Base-by-base conservation (phyloP, 2,797 vertebrate species). In the Serranus cabrilla region DNA sequence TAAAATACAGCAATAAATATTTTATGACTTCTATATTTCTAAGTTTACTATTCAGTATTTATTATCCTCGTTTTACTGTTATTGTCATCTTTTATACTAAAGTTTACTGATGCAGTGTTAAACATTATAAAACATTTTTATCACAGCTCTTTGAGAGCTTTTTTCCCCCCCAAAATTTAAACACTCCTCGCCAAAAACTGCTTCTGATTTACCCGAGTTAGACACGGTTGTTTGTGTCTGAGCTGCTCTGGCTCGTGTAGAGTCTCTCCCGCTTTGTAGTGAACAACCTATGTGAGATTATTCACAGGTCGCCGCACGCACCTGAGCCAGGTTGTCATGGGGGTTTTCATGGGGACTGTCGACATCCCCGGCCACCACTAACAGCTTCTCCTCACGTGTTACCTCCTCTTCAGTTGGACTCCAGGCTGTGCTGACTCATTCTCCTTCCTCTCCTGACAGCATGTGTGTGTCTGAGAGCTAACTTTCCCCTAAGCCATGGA, bases 261-360 rank as follows among this genome's bases (percentile, higher is more conserved):
- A 37, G 31, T 23, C 31, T 52, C 39, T 60, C 37, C 34, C 39
- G 23, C 31, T 85, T 64, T 72, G 58, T 66, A 50, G 55, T 76
- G 42, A 78, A 39, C 60, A 57, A 57, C 67, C 66, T 62, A 58
- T 72, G 75, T 31, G 57, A 73, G 21, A 74, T 93, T 84, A 86
- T 59, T 45, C 68, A 78, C 87, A 72, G 84, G 83, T 88, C 90
- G 76, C 1, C 0, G 63, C 76, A 74, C 87, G 83, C 87, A 93
- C 87, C 89, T 92, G 90, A 87, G 88, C 83, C 82, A 47, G 75
- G 74, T 74, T 83, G 68, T 82, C 75, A 79, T 20, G 55, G 76
- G 21, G 21, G 74, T 76, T 50, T 63, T 78, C 88, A 71, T 69
- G 71, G 78, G 69, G 59, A 86, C 65, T 16, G 57, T 51, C 59